phyloP scores from a whole-genome alignment of 64 coral and sea anemone genomes.

The Stichodactyla helianthus region DNA sequence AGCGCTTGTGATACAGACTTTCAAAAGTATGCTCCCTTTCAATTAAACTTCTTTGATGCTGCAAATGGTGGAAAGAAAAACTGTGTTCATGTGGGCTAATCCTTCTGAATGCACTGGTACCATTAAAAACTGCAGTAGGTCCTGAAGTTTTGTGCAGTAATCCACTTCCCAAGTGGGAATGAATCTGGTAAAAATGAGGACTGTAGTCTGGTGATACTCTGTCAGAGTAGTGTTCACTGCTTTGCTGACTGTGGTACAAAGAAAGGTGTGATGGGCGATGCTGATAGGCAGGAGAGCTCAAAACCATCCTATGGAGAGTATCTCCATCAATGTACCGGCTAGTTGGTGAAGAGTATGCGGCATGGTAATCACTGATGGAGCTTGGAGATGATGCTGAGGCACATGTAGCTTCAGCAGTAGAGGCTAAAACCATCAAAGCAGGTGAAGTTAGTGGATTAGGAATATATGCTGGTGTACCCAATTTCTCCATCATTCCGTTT shows the following conservation, averaged over 20 bases:
- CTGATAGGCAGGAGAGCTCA: slow-evolving; percentile 75
- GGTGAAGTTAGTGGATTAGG: slow-evolving; percentile 85
- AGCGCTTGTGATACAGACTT: slow-evolving; percentile 50
- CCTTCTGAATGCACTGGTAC: slow-evolving; percentile 81
- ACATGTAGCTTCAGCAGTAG: slow-evolving; percentile 81
- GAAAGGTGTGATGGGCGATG: slow-evolving; percentile 74
- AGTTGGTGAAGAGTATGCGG: slow-evolving; percentile 77
- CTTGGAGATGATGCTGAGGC: slow-evolving; percentile 76
- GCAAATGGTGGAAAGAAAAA: slow-evolving; percentile 81
- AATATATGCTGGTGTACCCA: slow-evolving; percentile 71
- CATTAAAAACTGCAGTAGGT: slow-evolving; percentile 70
- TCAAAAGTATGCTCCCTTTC: slow-evolving; percentile 75
- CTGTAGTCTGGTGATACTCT: slow-evolving; percentile 78
- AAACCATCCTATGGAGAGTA: slow-evolving; percentile 81
- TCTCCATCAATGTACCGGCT: slow-evolving; percentile 76
- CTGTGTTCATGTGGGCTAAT: slow-evolving; percentile 75
- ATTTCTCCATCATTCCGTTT: slow-evolving; percentile 73
- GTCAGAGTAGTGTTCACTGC: slow-evolving; percentile 68
- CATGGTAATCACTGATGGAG: slow-evolving; percentile 82
- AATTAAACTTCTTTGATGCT: slow-evolving; percentile 70
- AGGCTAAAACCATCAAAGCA: slow-evolving; percentile 91
- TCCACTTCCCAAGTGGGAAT: slow-evolving; percentile 72
- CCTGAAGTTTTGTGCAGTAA: slow-evolving; percentile 79
- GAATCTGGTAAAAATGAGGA: slow-evolving; percentile 77
- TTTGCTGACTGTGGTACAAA: slow-evolving; percentile 62